These are phyloP conservation scores for Pegoplata infirma DNA, from an alignment of 2,888 invertebrate species.

Conservation along the genomic window DNA sequence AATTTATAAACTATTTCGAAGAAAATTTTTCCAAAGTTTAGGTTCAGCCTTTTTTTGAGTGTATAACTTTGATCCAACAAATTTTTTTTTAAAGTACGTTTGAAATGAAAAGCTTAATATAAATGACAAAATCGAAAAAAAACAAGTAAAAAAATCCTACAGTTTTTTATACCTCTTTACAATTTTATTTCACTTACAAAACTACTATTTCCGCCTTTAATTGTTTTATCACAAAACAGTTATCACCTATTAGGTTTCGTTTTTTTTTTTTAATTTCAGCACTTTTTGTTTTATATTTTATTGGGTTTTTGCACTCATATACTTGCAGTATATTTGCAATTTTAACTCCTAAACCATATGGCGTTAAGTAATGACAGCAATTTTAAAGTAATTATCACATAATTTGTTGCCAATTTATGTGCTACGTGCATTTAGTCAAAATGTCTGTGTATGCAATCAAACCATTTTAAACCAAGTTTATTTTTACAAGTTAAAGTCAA, in stretches of 20 bases:
- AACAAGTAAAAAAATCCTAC: too few relatives aligned
- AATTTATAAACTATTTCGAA: too few relatives aligned
- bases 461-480: conserved; percentile 19
- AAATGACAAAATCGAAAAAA: too few relatives aligned
- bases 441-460: conserved; percentile 26
- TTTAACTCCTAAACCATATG: conserved; percentile 34
- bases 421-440: conserved; percentile 43
- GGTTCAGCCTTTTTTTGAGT: too few relatives aligned
- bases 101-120: too few relatives aligned
- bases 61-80: too few relatives aligned
- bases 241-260: conserved; percentile 34
- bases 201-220: not conserved
- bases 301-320: too few relatives aligned
- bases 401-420: conserved; percentile 63
- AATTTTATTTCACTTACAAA: too few relatives aligned
- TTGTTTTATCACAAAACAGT: conserved; percentile 37
- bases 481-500: too few relatives aligned
- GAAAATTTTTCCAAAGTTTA: too few relatives aligned
- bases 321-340: not conserved
- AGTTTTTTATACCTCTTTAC: too few relatives aligned
- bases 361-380: conserved; percentile 61
- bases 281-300: not conserved
- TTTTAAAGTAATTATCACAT: conserved; percentile 62
- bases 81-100: too few relatives aligned
- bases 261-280: conserved; percentile 19